Percentiles rank a stretch among this genome's conserved stretches.
Conservation (phyloP, 2,113 vertebrate genomes). For the Bubo blakistoni region DNA sequence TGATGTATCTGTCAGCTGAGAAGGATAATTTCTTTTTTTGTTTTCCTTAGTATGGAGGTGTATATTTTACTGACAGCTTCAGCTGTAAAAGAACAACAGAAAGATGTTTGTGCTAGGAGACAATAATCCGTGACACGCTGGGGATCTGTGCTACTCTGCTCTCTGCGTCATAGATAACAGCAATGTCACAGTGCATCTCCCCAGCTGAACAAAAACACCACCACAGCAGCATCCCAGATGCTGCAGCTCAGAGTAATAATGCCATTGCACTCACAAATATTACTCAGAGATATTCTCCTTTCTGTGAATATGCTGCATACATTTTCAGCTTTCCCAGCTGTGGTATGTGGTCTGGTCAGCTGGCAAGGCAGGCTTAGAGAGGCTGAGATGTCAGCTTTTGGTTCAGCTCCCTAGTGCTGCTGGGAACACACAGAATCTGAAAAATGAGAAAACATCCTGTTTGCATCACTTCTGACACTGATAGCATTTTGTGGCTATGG, state of each 20-base stretch:
- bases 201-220: neutral
- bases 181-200: conserved; percentile 7
- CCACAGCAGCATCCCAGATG: neutral
- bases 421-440: neutral
- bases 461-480: neutral
- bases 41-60: neutral
- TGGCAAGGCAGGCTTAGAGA: neutral
- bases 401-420: neutral
- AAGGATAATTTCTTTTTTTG: neutral
- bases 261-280: neutral
- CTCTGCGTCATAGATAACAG: neutral
- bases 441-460: neutral
- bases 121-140: neutral
- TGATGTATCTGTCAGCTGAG: neutral
- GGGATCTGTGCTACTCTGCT: neutral
- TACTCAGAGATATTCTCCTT: neutral
- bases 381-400: neutral
- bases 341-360: neutral
- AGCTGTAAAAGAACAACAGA: conserved; percentile 20
- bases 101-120: conserved; percentile 21
- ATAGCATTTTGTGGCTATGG: neutral
- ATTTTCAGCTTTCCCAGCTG: neutral
- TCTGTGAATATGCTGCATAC: neutral
- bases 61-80: conserved; percentile 22
- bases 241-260: neutral